These are phyloP conservation scores for Asbolus verrucosus DNA, from an alignment of 1,140 invertebrate species.

Conservation along the genomic window DNA sequence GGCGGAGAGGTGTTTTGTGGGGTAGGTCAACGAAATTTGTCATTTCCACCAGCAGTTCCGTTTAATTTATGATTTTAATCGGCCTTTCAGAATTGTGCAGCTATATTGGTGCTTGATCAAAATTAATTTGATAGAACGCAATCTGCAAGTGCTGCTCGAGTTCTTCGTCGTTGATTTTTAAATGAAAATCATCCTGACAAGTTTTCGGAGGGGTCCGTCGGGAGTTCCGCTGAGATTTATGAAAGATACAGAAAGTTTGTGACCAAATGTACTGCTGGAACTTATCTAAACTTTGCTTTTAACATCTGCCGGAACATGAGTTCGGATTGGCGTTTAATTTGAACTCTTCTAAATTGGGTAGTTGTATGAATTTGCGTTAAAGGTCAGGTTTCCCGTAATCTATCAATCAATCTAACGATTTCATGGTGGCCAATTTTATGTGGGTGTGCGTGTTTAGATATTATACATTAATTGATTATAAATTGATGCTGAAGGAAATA, in stretches of 20 bases:
- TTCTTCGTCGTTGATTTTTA: background rate
- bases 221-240: background rate
- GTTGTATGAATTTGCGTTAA: too few species aligned
- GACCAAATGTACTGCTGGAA: too few species aligned
- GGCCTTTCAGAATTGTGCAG: background rate
- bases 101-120: background rate
- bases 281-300: background rate
- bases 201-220: background rate
- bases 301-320: conserved; percentile 1
- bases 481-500: background rate
- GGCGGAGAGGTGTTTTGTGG: too few species aligned
- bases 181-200: background rate
- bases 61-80: conserved; percentile 9
- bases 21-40: background rate
- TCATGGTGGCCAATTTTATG: too few species aligned
- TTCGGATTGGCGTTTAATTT: too few species aligned
- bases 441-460: too few species aligned
- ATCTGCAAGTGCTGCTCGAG: background rate
- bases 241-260: conserved; percentile 2
- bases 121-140: background rate
- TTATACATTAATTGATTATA: conserved; percentile 15
- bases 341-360: too few species aligned
- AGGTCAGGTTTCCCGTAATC: background rate
- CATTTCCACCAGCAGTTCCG: background rate
- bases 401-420: conserved; percentile 5